Evolutionary conservation across 2,113 vertebrate species (phyloP).

Genomic region (Clinocottus analis): DNA sequence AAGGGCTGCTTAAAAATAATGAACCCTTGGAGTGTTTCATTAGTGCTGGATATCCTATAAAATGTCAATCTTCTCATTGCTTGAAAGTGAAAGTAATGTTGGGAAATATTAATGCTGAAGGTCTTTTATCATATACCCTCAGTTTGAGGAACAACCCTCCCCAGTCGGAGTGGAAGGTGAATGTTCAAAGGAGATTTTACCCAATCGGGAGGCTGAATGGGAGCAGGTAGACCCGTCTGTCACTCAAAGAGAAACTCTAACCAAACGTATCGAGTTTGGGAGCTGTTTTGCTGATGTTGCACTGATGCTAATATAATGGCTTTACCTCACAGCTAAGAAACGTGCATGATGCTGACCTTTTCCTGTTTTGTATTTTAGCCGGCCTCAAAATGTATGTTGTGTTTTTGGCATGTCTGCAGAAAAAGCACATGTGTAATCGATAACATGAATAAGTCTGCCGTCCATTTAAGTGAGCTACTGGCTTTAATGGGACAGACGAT

Average conservation of each 20-base stretch:
- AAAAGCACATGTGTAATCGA: neutral
- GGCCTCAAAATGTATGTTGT: neutral
- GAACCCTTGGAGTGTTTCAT: slow-evolving; percentile 8
- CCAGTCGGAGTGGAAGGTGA: slow-evolving; percentile 61
- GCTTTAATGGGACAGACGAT: neutral
- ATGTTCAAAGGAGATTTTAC: slow-evolving; percentile 57
- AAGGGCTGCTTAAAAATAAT: slow-evolving; percentile 2
- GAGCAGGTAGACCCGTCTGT: slow-evolving; percentile 70
- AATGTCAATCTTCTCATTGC: too few relatives aligned
- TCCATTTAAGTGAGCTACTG: neutral
- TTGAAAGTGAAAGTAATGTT: neutral
- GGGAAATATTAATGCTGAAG: neutral
- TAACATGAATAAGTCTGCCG: neutral
- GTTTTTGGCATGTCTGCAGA: neutral
- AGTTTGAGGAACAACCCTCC: slow-evolving; percentile 64
- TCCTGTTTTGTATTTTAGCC: neutral
- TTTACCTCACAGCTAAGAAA: neutral
- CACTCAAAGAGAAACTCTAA: neutral
- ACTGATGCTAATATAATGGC: slow-evolving; percentile 10
- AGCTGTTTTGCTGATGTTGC: neutral
- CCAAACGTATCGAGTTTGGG: neutral
- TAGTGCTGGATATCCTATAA: slow-evolving; percentile 7
- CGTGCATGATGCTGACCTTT: neutral
- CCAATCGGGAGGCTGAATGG: slow-evolving; percentile 52
- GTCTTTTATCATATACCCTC: slow-evolving; percentile 37